These are phyloP conservation scores for Drosophila paramelanica DNA, from an alignment of 2,888 invertebrate species.

Conservation along the genomic window DNA sequence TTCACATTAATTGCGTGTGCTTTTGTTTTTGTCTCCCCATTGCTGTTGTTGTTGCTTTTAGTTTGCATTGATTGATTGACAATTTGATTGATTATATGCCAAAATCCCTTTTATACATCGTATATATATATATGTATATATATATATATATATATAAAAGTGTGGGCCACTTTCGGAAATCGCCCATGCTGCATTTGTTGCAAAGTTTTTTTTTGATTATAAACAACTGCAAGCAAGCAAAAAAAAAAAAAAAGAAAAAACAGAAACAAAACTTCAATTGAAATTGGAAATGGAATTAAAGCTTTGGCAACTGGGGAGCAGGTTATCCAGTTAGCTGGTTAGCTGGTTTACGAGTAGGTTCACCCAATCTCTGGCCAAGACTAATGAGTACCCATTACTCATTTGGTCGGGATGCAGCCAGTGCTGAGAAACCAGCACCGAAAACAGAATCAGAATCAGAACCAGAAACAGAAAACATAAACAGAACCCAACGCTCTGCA, in stretches of 20 bases:
- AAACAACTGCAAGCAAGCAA: slow-evolving; percentile 10
- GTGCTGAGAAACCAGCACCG: neutral
- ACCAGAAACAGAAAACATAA: slow-evolving; percentile 8
- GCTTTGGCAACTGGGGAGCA: slow-evolving; percentile 1
- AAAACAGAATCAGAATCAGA: neutral
- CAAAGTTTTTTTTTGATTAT: slow-evolving; percentile 33
- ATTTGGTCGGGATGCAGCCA: slow-evolving; percentile 37
- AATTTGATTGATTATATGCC: slow-evolving; percentile 78
- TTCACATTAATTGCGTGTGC: slow-evolving; percentile 55
- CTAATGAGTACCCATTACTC: slow-evolving; percentile 75
- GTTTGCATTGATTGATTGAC: slow-evolving; percentile 75
- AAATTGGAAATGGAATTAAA: slow-evolving; percentile 1
- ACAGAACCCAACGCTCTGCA: slow-evolving; percentile 15
- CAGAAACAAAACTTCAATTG: slow-evolving; percentile 4
- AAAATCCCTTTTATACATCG: slow-evolving; percentile 49
- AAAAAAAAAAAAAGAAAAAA: neutral
- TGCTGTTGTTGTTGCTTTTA: slow-evolving; percentile 40
- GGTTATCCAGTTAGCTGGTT: neutral
- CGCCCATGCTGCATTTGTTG: slow-evolving; percentile 44
- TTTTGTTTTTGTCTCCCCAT: slow-evolving; percentile 40
- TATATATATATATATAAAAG: neutral
- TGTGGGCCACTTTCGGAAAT: neutral
- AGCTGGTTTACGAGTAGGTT: slow-evolving; percentile 37
- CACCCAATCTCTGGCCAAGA: slow-evolving; percentile 51
- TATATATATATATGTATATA: slow-evolving; percentile 1